Evolutionary conservation across 2,888 invertebrate species (phyloP).

Genomic region (Amphipoea lucens): DNA sequence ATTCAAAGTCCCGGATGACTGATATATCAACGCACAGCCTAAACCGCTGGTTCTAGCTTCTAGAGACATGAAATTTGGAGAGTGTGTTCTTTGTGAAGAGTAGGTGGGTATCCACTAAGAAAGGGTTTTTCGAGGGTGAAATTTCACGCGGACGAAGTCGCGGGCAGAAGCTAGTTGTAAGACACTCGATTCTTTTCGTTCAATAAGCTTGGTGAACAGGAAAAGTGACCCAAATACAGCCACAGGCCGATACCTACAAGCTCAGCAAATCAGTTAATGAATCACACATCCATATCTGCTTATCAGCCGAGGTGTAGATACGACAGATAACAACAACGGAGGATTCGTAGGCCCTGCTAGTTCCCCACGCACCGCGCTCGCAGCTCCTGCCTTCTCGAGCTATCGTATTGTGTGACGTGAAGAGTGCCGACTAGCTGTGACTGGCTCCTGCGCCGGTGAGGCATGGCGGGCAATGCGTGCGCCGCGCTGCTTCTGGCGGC

Average conservation of each 20-base stretch:
- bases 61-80: too few relatives aligned
- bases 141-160: too few relatives aligned
- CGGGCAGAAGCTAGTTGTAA: neutral
- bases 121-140: too few relatives aligned
- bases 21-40: too few relatives aligned
- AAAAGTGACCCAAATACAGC: constrained; percentile 25
- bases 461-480: neutral
- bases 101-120: too few relatives aligned
- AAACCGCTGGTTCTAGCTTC: too few relatives aligned
- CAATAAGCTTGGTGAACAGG: constrained; percentile 4
- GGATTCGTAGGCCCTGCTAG: constrained; percentile 25
- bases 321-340: constrained; percentile 47
- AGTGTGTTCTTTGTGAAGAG: too few relatives aligned
- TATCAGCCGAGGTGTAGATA: constrained; percentile 60
- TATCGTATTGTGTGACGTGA: neutral
- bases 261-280: constrained; percentile 53
- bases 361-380: constrained; percentile 12
- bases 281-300: constrained; percentile 63
- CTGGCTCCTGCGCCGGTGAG: neutral
- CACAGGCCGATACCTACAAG: neutral
- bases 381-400: neutral
- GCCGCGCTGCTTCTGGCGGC: constrained; percentile 27
- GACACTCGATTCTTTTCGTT: neutral
- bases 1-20: too few relatives aligned
- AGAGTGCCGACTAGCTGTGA: constrained; percentile 16